A percentile compares a stretch with the other conserved stretches of the same genome.
Conservation (phyloP, 2,113 vertebrate genomes). For the Rhizomys pruinosus region DNA sequence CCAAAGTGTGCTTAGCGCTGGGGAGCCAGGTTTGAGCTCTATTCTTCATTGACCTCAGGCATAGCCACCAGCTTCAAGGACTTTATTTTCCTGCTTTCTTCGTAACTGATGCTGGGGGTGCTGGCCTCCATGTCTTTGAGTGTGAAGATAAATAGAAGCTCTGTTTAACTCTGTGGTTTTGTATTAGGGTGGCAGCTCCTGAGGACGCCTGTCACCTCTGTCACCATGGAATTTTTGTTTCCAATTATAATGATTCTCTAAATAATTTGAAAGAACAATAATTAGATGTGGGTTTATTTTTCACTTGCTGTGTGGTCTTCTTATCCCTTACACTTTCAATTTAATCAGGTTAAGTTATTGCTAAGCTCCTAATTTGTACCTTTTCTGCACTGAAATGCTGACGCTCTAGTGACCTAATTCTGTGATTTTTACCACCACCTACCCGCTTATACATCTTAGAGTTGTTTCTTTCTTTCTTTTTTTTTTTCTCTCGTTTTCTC, state of each 20-base stretch:
- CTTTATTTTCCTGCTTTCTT: not conserved
- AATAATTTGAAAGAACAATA: constrained; percentile 77
- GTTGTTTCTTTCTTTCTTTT: too few relatives aligned
- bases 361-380: constrained; percentile 71
- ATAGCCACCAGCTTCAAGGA: not conserved
- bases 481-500: constrained; percentile 33
- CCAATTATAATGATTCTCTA: constrained; percentile 75
- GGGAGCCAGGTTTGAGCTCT: not conserved
- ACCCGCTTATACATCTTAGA: constrained; percentile 53
- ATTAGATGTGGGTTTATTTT: constrained; percentile 75
- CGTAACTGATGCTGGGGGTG: not conserved
- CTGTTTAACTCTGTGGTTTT: constrained; percentile 59
- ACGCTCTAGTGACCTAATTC: constrained; percentile 67
- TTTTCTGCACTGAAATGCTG: constrained; percentile 61
- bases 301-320: constrained; percentile 74
- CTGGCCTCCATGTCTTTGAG: not conserved
- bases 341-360: constrained; percentile 70
- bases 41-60: not conserved
- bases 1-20: not conserved
- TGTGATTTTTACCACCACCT: not conserved
- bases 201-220: constrained; percentile 55
- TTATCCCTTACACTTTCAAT: constrained; percentile 54
- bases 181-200: constrained; percentile 51
- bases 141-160: constrained; percentile 28
- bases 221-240: constrained; percentile 73